A percentile compares a stretch with the other conserved stretches of the same genome.
phyloP scores from a whole-genome alignment of 2,888 invertebrate species.

The Tipula vernalis region DNA sequence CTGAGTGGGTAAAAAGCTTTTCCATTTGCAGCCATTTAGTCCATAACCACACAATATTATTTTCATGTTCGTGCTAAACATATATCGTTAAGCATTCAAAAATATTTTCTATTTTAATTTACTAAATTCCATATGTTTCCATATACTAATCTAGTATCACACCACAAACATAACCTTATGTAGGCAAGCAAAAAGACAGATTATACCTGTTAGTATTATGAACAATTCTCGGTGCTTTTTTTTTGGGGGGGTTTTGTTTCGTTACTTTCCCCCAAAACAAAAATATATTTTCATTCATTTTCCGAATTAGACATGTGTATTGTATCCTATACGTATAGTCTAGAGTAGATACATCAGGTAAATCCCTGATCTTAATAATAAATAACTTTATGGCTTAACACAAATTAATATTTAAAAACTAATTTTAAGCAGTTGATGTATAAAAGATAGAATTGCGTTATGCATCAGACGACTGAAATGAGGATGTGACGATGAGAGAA shows the following conservation, averaged over 20 bases:
- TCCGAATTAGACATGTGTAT: background rate
- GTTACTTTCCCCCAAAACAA: background rate
- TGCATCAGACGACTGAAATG: background rate
- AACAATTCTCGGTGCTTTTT: background rate
- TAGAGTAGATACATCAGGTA: background rate
- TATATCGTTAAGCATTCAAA: background rate
- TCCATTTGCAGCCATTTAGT: background rate
- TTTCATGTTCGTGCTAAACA: background rate
- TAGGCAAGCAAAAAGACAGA: background rate
- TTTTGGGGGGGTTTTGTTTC: background rate
- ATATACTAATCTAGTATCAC: background rate
- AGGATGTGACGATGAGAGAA: background rate
- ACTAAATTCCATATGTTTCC: background rate
- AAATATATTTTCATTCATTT: background rate
- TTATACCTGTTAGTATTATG: background rate
- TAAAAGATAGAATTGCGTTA: background rate
- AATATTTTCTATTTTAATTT: background rate
- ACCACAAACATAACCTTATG: background rate
- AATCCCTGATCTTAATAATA: conserved; percentile 4
- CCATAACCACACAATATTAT: background rate
- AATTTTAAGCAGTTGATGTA: background rate
- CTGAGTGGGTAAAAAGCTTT: background rate
- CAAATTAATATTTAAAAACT: conserved; percentile 4
- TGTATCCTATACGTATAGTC: background rate
- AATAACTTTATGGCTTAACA: background rate